Conservation (phyloP, 1,140 invertebrate genomes). For the Grapholita molesta region DNA sequence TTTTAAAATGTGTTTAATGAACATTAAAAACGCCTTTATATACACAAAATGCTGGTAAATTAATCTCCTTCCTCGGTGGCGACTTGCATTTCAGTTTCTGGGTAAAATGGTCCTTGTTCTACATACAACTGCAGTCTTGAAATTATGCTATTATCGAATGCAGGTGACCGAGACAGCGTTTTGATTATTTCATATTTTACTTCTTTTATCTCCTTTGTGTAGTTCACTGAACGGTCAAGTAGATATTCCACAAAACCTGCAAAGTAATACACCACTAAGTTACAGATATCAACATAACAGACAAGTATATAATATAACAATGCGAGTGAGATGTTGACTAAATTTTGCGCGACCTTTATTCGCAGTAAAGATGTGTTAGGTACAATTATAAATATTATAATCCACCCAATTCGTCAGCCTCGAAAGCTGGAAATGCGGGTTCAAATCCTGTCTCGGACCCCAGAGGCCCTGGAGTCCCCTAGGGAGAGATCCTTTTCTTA, state of each 20-base stretch:
- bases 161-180: constrained; percentile 80
- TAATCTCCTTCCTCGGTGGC: constrained; percentile 81
- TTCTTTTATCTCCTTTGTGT: constrained; percentile 85
- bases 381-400: too few relatives aligned
- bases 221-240: constrained; percentile 83
- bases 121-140: constrained; percentile 82
- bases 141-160: constrained; percentile 82
- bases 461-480: too few relatives aligned
- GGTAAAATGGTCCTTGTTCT: constrained; percentile 85
- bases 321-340: too few relatives aligned
- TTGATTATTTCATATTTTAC: constrained; percentile 86
- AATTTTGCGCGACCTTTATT: too few relatives aligned
- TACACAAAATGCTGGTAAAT: constrained; percentile 14
- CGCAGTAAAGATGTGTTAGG: too few relatives aligned
- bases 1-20: constrained; percentile 2
- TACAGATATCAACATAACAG: too few relatives aligned
- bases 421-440: too few relatives aligned
- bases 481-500: too few relatives aligned
- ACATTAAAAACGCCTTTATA: neutral
- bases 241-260: constrained; percentile 87
- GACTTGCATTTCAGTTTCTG: constrained; percentile 82
- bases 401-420: too few relatives aligned
- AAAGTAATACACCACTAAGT: constrained; percentile 30
- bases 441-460: too few relatives aligned
- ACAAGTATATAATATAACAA: too few relatives aligned